phyloP scores from a whole-genome alignment of 2,113 vertebrate genomes.

The Pleuronectes platessa region DNA sequence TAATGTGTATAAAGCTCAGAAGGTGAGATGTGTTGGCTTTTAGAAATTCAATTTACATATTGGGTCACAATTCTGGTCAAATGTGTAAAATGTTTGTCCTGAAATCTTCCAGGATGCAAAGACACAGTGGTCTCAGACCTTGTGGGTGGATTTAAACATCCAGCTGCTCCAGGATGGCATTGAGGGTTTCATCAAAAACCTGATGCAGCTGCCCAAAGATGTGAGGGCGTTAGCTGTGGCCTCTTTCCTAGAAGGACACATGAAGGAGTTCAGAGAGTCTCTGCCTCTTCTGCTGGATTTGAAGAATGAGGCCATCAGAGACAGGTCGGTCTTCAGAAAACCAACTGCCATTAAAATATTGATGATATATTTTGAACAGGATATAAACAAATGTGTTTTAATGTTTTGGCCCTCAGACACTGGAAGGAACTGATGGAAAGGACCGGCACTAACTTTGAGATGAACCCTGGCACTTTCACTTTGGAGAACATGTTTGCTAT shows the following conservation, averaged over 20 bases:
- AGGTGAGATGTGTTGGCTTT: conserved; percentile 71
- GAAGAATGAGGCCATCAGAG: conserved; percentile 94
- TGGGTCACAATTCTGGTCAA: neutral
- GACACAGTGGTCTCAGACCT: conserved; percentile 91
- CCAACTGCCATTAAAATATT: neutral
- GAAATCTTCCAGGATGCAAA: conserved; percentile 85
- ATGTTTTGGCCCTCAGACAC: conserved; percentile 82
- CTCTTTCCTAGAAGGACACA: conserved; percentile 85
- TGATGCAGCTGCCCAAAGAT: conserved; percentile 87
- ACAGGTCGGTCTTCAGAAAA: conserved; percentile 83
- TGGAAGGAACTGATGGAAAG: conserved; percentile 93
- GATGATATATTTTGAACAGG: neutral
- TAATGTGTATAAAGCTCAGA: conserved; percentile 85
- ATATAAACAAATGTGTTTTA: neutral
- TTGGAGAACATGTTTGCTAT: conserved; percentile 97
- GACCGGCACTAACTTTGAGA: conserved; percentile 89
- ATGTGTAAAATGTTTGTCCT: neutral
- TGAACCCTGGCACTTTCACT: conserved; percentile 90
- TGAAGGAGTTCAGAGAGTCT: conserved; percentile 95
- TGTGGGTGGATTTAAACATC: conserved; percentile 92
- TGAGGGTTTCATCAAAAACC: conserved; percentile 84
- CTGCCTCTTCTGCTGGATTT: conserved; percentile 93
- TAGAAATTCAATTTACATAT: neutral
- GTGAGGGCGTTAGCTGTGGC: conserved; percentile 83
- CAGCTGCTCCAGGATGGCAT: conserved; percentile 91